A percentile compares a stretch with the other conserved stretches of the same genome.
These are phyloP conservation scores for Okapia johnstoni DNA, from an alignment of 2,113 vertebrate genomes.

Conservation along the genomic window DNA sequence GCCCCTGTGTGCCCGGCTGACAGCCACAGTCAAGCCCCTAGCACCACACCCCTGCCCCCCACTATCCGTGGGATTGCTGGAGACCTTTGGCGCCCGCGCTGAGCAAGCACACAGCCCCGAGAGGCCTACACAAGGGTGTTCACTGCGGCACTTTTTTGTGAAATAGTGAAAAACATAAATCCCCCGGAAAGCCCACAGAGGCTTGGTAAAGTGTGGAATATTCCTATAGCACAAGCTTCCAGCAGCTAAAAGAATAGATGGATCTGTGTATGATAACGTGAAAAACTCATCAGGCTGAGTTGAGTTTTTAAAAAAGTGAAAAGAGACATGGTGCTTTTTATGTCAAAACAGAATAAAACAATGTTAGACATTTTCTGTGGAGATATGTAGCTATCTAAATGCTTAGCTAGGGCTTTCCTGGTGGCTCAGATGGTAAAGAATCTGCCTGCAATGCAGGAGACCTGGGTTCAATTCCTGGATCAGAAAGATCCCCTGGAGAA, in stretches of 20 bases:
- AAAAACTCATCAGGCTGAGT: not conserved
- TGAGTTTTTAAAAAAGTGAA: not conserved
- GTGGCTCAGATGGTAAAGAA: not conserved
- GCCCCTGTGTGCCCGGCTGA: too few relatives aligned
- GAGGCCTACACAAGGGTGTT: rapidly evolving
- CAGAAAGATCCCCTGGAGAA: not conserved
- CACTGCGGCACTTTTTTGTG: not conserved
- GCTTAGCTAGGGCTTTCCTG: not conserved
- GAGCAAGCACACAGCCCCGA: rapidly evolving
- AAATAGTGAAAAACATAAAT: not conserved
- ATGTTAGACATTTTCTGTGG: not conserved
- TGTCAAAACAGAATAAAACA: not conserved
- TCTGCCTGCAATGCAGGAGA: not conserved
- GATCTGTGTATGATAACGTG: rapidly evolving
- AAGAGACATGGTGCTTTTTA: not conserved
- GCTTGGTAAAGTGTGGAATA: rapidly evolving
- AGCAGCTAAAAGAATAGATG: not conserved
- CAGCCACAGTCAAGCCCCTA: too few relatives aligned
- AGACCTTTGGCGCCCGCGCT: rapidly evolving
- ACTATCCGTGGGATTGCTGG: not conserved
- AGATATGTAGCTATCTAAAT: not conserved
- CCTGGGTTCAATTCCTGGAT: not conserved
- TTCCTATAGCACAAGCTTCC: not conserved
- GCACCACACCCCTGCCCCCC: rapidly evolving
- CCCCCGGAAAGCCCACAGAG: not conserved